A percentile compares a stretch with the other conserved stretches of the same genome.
Conservation (phyloP, 2,797 vertebrate species). For the Simalia tracyae region DNA sequence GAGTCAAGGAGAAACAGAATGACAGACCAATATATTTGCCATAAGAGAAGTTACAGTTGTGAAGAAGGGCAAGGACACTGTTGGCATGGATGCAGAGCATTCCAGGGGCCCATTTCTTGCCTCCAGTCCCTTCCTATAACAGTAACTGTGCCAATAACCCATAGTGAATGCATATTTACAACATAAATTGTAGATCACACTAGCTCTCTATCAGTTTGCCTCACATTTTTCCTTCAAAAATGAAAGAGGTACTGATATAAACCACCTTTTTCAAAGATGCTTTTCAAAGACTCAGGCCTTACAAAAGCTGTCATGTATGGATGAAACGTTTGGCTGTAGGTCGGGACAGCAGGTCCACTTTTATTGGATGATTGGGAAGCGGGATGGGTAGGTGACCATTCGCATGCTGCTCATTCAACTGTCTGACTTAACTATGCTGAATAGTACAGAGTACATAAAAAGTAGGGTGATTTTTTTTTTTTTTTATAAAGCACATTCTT, state of each 20-base stretch:
- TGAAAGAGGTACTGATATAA: background rate
- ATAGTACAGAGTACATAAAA: background rate
- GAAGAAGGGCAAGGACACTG: background rate
- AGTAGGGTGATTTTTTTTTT: background rate
- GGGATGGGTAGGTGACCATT: background rate
- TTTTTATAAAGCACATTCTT: conserved; percentile 2
- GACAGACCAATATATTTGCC: background rate
- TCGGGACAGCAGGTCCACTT: background rate
- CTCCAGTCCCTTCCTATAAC: background rate
- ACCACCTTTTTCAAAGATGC: background rate
- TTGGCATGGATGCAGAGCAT: background rate
- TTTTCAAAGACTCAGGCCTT: background rate
- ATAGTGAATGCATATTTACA: background rate
- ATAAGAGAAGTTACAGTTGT: background rate
- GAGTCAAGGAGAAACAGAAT: background rate
- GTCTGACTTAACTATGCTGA: background rate
- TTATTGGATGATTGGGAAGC: background rate
- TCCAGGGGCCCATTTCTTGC: background rate
- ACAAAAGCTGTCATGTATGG: background rate
- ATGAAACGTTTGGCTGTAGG: background rate
- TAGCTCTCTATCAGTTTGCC: background rate
- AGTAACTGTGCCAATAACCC: background rate
- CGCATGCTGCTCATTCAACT: background rate
- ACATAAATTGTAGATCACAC: background rate
- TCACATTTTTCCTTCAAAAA: background rate